These are phyloP conservation scores for Stegostoma tigrinum DNA, from an alignment of 2,113 vertebrate species.

Conservation along the genomic window DNA sequence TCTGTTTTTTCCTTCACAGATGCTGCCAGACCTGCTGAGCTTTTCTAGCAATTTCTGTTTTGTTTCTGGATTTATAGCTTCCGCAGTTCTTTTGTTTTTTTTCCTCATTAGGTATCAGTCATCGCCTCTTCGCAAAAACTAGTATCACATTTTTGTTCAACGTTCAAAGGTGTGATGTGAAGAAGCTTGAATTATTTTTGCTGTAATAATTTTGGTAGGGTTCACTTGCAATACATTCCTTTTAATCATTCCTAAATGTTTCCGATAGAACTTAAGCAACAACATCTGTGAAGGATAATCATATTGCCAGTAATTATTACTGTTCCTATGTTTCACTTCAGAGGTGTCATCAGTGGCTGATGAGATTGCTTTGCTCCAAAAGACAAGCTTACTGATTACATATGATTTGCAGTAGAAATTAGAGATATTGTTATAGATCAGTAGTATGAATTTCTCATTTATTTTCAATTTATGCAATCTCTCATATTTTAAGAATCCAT, in stretches of 20 bases:
- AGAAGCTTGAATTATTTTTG: not conserved
- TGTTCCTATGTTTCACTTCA: not conserved
- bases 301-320: constrained; percentile 16
- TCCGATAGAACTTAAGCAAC: not conserved
- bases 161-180: not conserved
- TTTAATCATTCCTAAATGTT: not conserved
- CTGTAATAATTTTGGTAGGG: not conserved
- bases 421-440: not conserved
- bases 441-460: not conserved
- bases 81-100: no score
- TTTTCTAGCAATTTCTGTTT: no score
- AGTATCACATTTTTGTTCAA: no score
- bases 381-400: not conserved
- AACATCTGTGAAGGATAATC: constrained; percentile 10
- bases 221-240: not conserved
- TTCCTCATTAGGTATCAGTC: not conserved
- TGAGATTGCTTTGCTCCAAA: not conserved
- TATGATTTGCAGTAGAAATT: not conserved
- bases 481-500: not conserved
- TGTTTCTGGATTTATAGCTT: no score
- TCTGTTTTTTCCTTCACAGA: no score
- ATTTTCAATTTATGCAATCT: not conserved
- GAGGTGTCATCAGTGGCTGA: not conserved
- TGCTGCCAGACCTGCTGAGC: no score
- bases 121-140: not conserved